These are phyloP conservation scores for Sapayoa aenigma DNA, from an alignment of 2,113 vertebrate genomes.

Conservation along the genomic window DNA sequence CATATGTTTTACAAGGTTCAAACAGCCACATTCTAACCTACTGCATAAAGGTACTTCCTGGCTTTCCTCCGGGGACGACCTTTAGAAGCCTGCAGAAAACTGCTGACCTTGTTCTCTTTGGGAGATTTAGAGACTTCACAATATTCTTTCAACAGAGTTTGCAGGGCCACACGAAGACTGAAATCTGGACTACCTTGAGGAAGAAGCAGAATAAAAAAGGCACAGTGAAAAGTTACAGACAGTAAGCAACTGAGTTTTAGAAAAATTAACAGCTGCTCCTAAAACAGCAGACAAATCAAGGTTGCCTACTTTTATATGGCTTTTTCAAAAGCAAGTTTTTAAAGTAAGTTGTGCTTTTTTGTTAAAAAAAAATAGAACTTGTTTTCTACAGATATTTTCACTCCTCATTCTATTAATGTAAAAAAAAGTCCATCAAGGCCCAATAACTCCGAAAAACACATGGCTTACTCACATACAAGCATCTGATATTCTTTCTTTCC, in stretches of 20 bases:
- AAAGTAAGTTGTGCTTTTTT: neutral
- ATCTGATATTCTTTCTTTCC: neutral
- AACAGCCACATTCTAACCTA: constrained; percentile 80
- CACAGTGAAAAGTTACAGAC: neutral
- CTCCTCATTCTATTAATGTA: neutral
- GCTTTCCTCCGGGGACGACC: constrained; percentile 93
- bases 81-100: constrained; percentile 86
- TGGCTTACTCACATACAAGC: neutral
- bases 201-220: neutral
- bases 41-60: constrained; percentile 95
- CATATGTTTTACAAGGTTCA: constrained; percentile 40
- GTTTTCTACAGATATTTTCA: neutral
- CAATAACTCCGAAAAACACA: neutral
- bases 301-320: neutral
- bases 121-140: constrained; percentile 89
- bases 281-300: neutral
- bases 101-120: constrained; percentile 90
- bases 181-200: constrained; percentile 88
- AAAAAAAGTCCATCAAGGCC: neutral
- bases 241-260: neutral
- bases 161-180: constrained; percentile 94
- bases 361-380: neutral
- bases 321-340: neutral
- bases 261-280: neutral
- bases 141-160: constrained; percentile 96